These are phyloP conservation scores for Microchirus variegatus DNA, from an alignment of 2,797 vertebrate genomes.

Conservation along the genomic window DNA sequence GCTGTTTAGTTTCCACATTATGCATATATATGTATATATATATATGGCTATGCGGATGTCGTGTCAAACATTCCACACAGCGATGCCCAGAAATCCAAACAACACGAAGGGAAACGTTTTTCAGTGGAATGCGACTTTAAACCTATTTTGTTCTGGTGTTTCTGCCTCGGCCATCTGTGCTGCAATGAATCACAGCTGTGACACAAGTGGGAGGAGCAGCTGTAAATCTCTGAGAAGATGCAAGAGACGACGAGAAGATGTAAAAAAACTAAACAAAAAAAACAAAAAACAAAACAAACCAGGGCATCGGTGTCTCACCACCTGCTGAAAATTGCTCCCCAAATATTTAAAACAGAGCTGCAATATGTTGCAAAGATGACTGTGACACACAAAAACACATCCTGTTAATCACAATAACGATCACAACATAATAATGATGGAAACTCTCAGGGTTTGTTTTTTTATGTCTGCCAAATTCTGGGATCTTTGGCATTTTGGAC, in stretches of 20 bases:
- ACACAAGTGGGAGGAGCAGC: constrained; percentile 5
- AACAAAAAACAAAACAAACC: constrained; percentile 14
- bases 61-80: too few species aligned
- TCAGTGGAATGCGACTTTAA: too few species aligned
- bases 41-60: too few species aligned
- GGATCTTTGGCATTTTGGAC: too few species aligned
- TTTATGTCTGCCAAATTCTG: too few species aligned
- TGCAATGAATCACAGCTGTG: background rate
- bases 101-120: too few species aligned
- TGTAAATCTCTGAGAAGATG: constrained; percentile 19
- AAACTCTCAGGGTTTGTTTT: background rate
- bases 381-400: background rate
- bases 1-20: too few species aligned
- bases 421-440: too few species aligned
- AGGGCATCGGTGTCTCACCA: constrained; percentile 4
- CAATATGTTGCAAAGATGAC: background rate
- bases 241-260: constrained; percentile 3
- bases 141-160: too few species aligned
- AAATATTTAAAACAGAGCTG: constrained; percentile 7
- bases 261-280: constrained; percentile 19
- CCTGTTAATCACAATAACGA: background rate
- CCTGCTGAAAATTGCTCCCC: constrained; percentile 6
- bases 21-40: too few species aligned
- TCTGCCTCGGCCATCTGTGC: too few species aligned
- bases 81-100: too few species aligned